phyloP scores from a whole-genome alignment of 2,888 invertebrate species.

The Ochlodes sylvanus region DNA sequence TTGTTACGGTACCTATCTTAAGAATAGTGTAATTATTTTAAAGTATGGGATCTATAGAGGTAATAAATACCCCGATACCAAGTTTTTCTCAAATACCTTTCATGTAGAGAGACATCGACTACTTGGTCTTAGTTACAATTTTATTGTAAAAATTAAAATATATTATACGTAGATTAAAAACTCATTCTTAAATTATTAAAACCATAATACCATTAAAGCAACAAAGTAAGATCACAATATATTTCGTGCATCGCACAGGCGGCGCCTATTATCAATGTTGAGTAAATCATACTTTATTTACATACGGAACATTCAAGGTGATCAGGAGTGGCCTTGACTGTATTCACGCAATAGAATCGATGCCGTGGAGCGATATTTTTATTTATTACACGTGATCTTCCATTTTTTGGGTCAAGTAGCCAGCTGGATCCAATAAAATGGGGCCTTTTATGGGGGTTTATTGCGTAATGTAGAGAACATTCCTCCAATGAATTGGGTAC shows the following conservation, averaged over 20 bases:
- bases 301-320: conserved; percentile 15
- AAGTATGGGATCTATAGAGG: no score
- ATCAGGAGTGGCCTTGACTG: conserved; percentile 21
- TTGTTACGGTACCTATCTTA: no score
- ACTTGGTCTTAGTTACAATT: no score
- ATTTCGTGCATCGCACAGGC: not conserved
- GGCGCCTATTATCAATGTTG: not conserved
- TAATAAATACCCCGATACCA: no score
- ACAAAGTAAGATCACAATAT: no score
- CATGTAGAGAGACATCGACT: no score
- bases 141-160: no score
- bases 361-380: conserved; percentile 9
- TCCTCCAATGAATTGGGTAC: not conserved
- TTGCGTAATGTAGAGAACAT: not conserved
- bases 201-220: no score
- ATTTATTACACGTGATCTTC: conserved; percentile 7
- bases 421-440: not conserved
- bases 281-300: conserved; percentile 3
- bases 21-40: no score
- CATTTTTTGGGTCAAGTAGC: conserved; percentile 24
- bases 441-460: conserved; percentile 1
- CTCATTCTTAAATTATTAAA: no score
- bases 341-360: conserved; percentile 1
- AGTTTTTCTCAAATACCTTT: no score
- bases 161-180: no score